Evolutionary conservation across 2,113 vertebrate species (phyloP).

Genomic region (Numida meleagris): DNA sequence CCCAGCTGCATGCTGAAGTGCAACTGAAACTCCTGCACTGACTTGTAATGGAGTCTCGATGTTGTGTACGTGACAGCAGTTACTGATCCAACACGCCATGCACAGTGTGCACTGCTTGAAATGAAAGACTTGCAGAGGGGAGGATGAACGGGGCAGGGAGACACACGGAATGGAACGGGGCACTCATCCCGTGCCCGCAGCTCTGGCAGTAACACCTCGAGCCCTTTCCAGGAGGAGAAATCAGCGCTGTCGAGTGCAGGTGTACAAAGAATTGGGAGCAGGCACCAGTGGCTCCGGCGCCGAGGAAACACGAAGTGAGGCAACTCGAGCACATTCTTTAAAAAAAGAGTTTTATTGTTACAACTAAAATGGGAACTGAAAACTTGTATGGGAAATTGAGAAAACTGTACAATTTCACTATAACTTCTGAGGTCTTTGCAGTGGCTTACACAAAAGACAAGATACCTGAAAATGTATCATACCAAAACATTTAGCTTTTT

Average conservation of each 20-base stretch:
- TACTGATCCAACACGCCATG: no score
- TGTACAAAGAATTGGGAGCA: rapidly evolving
- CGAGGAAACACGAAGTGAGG: background rate
- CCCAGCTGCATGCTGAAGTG: rapidly evolving
- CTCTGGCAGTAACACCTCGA: background rate
- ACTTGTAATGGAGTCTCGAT: rapidly evolving
- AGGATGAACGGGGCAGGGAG: background rate
- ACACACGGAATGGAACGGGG: rapidly evolving
- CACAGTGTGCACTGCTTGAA: rapidly evolving
- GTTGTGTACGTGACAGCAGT: rapidly evolving
- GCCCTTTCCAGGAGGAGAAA: background rate
- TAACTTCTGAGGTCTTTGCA: slow-evolving; percentile 76
- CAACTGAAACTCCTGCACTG: background rate
- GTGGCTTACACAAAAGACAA: slow-evolving; percentile 76
- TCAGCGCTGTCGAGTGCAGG: rapidly evolving
- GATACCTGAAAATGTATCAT: slow-evolving; percentile 75
- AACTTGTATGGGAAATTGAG: slow-evolving; percentile 74
- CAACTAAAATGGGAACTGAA: slow-evolving; percentile 82
- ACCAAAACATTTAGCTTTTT: slow-evolving; percentile 75
- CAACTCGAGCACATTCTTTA: slow-evolving; percentile 61
- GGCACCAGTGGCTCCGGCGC: background rate
- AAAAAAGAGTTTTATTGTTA: slow-evolving; percentile 82
- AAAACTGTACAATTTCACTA: slow-evolving; percentile 75
- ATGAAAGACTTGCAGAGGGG: background rate
- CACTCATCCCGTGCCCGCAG: no score